These are phyloP conservation scores for Rhinopomastus cyanomelas DNA, from an alignment of 2,113 vertebrate species.

Conservation along the genomic window DNA sequence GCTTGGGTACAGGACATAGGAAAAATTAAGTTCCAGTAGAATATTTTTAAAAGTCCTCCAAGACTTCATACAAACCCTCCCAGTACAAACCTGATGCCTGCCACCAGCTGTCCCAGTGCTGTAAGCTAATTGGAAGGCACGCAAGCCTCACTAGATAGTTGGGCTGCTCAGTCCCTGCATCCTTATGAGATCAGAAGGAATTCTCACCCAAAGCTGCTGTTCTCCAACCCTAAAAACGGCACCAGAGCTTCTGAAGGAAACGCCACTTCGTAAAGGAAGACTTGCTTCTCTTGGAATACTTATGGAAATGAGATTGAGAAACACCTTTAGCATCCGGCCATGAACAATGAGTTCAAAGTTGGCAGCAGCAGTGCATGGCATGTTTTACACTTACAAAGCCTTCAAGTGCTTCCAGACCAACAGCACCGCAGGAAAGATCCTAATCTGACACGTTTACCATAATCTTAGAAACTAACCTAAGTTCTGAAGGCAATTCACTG, in stretches of 20 bases:
- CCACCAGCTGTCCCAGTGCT: too few relatives aligned
- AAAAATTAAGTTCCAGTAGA: too few relatives aligned
- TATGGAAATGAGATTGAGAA: neutral
- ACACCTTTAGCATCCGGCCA: neutral
- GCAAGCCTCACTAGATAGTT: too few relatives aligned
- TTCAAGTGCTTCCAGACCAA: neutral
- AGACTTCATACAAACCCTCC: too few relatives aligned
- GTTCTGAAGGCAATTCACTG: neutral
- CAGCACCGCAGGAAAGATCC: neutral
- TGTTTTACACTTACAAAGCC: neutral
- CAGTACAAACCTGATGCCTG: too few relatives aligned
- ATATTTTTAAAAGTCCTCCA: too few relatives aligned
- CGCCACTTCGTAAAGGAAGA: neutral
- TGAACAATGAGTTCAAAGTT: neutral
- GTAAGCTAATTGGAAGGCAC: too few relatives aligned
- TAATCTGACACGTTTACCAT: neutral
- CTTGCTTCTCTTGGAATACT: neutral
- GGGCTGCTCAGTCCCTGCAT: too few relatives aligned
- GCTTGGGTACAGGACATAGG: too few relatives aligned
- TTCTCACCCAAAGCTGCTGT: neutral
- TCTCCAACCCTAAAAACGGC: neutral
- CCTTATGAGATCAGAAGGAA: too few relatives aligned
- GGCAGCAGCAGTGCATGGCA: accelerated
- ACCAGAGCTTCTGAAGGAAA: neutral
- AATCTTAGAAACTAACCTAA: neutral